phyloP scores from a whole-genome alignment of 2,888 invertebrate genomes.

The Panopea generosa region DNA sequence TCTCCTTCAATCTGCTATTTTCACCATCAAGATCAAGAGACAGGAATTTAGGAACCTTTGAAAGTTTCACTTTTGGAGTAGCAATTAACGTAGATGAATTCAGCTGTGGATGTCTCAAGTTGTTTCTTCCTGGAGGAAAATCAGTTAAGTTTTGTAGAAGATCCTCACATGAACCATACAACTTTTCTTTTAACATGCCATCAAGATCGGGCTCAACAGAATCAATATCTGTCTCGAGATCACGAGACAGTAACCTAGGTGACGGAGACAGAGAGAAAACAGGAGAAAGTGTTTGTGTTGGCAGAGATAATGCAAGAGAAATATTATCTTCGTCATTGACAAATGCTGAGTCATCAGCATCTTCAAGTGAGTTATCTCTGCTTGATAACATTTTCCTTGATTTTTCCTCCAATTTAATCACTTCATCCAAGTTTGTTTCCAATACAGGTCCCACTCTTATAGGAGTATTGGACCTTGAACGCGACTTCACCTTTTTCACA shows the following conservation, averaged over 20 bases:
- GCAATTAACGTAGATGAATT: background rate
- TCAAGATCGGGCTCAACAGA: constrained; percentile 53
- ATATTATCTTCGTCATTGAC: constrained; percentile 33
- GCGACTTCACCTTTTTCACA: constrained; percentile 25
- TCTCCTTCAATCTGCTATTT: background rate
- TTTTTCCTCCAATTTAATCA: constrained; percentile 55
- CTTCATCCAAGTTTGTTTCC: constrained; percentile 62
- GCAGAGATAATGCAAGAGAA: background rate
- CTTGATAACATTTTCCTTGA: background rate
- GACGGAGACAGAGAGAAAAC: background rate
- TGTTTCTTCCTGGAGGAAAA: no score
- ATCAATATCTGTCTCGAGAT: constrained; percentile 63
- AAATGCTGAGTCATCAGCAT: constrained; percentile 13
- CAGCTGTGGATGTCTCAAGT: background rate
- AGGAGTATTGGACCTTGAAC: constrained; percentile 57
- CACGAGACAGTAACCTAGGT: constrained; percentile 49
- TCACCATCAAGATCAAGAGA: constrained; percentile 30
- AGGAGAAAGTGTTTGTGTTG: background rate
- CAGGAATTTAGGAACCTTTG: constrained; percentile 29
- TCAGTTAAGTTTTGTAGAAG: no score
- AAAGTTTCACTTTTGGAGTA: constrained; percentile 22
- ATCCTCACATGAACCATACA: background rate
- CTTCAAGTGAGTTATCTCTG: constrained; percentile 1
- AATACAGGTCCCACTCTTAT: constrained; percentile 56
- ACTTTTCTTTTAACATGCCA: constrained; percentile 16